Evolutionary conservation across 53 echinoderm and acorn worm genomes (phyloP).

Genomic region (Arbacia lixula): DNA sequence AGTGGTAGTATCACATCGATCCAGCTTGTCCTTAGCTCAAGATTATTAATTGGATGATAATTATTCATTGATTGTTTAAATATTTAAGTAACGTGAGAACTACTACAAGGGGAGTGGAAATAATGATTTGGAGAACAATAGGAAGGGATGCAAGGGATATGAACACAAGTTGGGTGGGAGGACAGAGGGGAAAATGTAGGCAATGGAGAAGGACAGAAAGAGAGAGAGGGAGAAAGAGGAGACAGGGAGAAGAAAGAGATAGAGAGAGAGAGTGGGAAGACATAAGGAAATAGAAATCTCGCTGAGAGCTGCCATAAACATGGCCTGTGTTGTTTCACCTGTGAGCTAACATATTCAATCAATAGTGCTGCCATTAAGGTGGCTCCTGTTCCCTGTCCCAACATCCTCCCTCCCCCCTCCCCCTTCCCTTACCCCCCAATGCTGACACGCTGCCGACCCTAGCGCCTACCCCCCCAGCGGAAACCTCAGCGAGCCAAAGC

Average conservation of each 20-base stretch:
- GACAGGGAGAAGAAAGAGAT: too few relatives aligned
- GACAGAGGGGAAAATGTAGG: neutral
- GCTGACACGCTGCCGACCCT: too few relatives aligned
- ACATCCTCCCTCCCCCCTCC: too few relatives aligned
- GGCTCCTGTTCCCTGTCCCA: constrained; percentile 38
- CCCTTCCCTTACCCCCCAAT: too few relatives aligned
- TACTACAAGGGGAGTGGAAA: too few relatives aligned
- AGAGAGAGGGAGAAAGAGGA: neutral
- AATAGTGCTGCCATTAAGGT: constrained; percentile 41
- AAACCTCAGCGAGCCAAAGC: too few relatives aligned
- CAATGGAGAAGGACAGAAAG: neutral
- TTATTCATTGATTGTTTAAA: too few relatives aligned
- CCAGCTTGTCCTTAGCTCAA: too few relatives aligned
- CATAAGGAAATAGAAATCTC: neutral
- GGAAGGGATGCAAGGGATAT: neutral
- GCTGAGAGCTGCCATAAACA: neutral
- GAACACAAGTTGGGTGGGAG: neutral
- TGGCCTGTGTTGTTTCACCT: constrained; percentile 42
- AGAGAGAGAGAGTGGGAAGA: neutral
- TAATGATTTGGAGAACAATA: neutral
- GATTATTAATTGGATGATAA: too few relatives aligned
- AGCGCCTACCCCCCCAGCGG: too few relatives aligned
- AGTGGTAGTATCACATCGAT: too few relatives aligned
- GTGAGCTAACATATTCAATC: constrained; percentile 33
- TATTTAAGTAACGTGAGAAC: too few relatives aligned